A percentile compares a stretch with the other conserved stretches of the same genome.
phyloP scores from a whole-genome alignment of 2,113 vertebrate species.

The Cacatua alba region DNA sequence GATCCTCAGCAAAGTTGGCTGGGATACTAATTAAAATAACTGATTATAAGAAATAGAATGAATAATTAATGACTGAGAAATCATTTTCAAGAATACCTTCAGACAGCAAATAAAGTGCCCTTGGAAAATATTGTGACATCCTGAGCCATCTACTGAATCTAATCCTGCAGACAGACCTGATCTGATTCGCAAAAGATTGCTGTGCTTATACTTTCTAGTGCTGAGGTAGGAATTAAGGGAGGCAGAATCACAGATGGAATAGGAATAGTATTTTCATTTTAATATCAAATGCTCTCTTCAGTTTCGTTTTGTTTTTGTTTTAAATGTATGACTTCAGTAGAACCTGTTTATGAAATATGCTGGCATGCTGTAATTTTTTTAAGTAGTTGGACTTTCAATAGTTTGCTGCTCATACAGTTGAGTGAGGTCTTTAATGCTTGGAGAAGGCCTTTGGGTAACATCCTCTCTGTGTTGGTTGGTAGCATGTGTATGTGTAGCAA shows the following conservation, averaged over 20 bases:
- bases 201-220: not conserved
- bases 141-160: constrained; percentile 7
- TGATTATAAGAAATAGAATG: constrained; percentile 52
- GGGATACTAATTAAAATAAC: constrained; percentile 54
- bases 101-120: constrained; percentile 31
- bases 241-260: not conserved
- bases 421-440: not conserved
- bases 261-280: not conserved
- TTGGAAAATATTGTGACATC: constrained; percentile 22
- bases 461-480: not conserved
- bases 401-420: not conserved
- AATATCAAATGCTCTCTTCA: not conserved
- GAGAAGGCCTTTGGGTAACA: not conserved
- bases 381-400: not conserved
- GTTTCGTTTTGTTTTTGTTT: not conserved
- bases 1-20: constrained; percentile 31
- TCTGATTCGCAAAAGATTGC: not conserved
- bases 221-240: not conserved
- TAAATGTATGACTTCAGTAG: not conserved
- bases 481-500: not conserved
- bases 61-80: constrained; percentile 55
- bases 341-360: not conserved
- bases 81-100: constrained; percentile 26
- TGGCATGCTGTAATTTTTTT: not conserved
- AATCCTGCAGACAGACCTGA: not conserved